Conservation (phyloP, 2,797 vertebrate species). For the Pempheris klunzingeri region DNA sequence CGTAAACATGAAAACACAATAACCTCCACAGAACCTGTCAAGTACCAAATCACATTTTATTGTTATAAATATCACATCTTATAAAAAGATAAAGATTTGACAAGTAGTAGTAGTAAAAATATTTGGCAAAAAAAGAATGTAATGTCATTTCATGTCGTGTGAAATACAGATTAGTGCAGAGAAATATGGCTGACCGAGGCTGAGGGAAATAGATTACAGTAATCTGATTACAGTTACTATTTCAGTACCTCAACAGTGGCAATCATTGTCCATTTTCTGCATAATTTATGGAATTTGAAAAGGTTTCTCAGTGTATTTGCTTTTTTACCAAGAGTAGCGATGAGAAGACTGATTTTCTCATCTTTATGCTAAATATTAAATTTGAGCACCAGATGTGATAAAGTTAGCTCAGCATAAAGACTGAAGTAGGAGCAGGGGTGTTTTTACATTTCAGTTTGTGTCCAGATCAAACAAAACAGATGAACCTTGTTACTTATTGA, state of each 20-base stretch:
- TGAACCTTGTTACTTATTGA: no score
- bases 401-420: not conserved
- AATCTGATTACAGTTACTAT: conserved; percentile 12
- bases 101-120: conserved; percentile 66
- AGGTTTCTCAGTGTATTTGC: not conserved
- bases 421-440: no score
- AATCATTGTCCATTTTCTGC: not conserved
- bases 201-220: conserved; percentile 1
- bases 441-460: not conserved
- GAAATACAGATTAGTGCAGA: conserved; percentile 68
- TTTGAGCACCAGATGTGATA: accelerated
- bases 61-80: conserved; percentile 88
- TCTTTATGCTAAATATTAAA: not conserved
- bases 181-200: conserved; percentile 38
- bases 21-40: conserved; percentile 23
- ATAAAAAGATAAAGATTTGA: conserved; percentile 80
- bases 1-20: not conserved
- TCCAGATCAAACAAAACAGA: no score
- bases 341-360: not conserved
- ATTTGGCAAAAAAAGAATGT: conserved; percentile 52
- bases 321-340: not conserved
- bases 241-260: not conserved
- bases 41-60: conserved; percentile 85
- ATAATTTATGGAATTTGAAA: not conserved
- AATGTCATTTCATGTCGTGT: conserved; percentile 45